Evolutionary conservation across 2,888 invertebrate genomes (phyloP), one percentile per base, ranked within the genome.

Genomic region (Aspidapion aeneum): DNA sequence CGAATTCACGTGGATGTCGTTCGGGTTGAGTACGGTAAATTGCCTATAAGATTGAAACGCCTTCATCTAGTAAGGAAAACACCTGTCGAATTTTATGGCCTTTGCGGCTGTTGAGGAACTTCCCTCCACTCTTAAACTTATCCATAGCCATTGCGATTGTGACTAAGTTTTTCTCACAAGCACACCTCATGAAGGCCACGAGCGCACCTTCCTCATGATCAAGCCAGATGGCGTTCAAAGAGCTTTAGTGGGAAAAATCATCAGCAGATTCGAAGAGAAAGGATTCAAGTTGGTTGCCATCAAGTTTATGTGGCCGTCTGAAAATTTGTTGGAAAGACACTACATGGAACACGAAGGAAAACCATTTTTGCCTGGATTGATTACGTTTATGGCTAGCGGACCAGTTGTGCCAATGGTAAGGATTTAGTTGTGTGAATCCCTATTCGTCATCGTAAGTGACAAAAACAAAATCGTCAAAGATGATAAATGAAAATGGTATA

Each of bases 161-260:
- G 35, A 35, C 35, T 35, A 35, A 35, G 12, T 7, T 52, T 52
- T 17, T 52, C 19, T 52, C 7, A 3, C 5, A 56, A 56, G 56
- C 56, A 5, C n/a, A 18, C 21, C 56, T 18, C 18, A 7, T n/a
- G 21, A 56, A 56, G 56, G 18, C 2, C 84, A 86, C 79, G 97
- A 98, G 85, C 90, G 96, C 78, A 95, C 96, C 74, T 98, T 98
- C 80, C 90, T 98, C 79, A 96, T 96, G 93, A 86, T 98, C 73
- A 98, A 98, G 82, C 97, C 98, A 57, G 98, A 98, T 82, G 98
- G 94, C 64, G 97, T 98, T 74, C 97, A 98, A 78, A 89, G 98
- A 70, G 95, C 96, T 74, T 87, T 98, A 66, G 91, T 96, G 72
- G 96, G 96, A 65, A 90, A 93, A 80, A 96, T 98, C 77, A 93